Conservation (phyloP, 2,113 vertebrate species). For the Hypomesus transpacificus region DNA sequence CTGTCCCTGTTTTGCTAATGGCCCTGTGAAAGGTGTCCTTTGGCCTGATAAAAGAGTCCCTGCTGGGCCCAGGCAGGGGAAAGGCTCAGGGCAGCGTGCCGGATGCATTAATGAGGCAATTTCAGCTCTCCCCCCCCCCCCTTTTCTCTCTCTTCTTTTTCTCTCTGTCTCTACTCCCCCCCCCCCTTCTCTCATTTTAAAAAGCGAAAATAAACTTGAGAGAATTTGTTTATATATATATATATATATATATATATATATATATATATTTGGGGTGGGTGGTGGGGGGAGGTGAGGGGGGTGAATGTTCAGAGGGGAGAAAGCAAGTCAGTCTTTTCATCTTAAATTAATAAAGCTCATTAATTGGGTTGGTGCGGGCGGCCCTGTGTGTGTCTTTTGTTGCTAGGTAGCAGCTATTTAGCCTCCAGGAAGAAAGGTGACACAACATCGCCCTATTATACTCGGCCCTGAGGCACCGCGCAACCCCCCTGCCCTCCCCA, state of each 20-base stretch:
- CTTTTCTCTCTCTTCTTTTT: not conserved
- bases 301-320: not conserved
- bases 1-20: constrained; percentile 59
- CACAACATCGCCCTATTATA: not conserved
- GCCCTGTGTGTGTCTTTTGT: constrained; percentile 2
- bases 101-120: constrained; percentile 55
- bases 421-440: constrained; percentile 15
- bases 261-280: not conserved
- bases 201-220: constrained; percentile 22
- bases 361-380: constrained; percentile 20
- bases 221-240: constrained; percentile 21
- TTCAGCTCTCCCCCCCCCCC: constrained; percentile 23
- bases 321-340: constrained; percentile 41
- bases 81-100: constrained; percentile 43
- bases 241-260: constrained; percentile 11
- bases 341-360: constrained; percentile 49
- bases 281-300: not conserved
- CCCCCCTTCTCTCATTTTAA: not conserved
- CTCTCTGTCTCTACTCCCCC: constrained; percentile 5
- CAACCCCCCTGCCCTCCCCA: not conserved
- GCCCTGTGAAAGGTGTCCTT: constrained; percentile 57
- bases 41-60: constrained; percentile 60
- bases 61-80: constrained; percentile 45
- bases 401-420: constrained; percentile 20
- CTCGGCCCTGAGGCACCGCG: not conserved